Conservation (phyloP, 2,888 invertebrate genomes). For the Cephus rjabovi region DNA sequence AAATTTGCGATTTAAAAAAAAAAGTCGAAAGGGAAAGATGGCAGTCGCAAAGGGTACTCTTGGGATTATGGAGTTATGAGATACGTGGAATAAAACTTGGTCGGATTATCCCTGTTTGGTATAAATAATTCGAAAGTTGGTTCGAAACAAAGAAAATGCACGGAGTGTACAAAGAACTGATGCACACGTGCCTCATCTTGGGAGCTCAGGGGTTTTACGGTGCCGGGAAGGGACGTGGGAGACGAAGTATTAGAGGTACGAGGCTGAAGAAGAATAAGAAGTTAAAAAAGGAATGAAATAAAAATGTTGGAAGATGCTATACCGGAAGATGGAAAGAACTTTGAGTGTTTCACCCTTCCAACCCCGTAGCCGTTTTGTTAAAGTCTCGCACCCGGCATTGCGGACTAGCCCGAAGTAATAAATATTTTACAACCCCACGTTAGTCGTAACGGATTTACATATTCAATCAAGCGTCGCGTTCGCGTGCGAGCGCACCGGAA, state of each 20-base stretch:
- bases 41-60: constrained; percentile 1
- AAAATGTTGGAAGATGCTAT: constrained; percentile 22
- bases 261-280: background rate
- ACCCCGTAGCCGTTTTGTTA: background rate
- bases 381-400: constrained; percentile 16
- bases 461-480: constrained; percentile 16
- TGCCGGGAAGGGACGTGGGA: background rate
- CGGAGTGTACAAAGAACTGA: constrained; percentile 15
- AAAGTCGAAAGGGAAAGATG: constrained; percentile 11
- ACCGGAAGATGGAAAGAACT: background rate
- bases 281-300: constrained; percentile 11
- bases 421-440: constrained; percentile 37
- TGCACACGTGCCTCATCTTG: constrained; percentile 14
- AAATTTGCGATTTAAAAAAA: constrained; percentile 13
- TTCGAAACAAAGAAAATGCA: constrained; percentile 23
- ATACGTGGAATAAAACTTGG: background rate
- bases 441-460: constrained; percentile 5
- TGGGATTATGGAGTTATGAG: background rate
- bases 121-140: constrained; percentile 22
- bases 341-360: background rate
- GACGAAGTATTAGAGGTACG: background rate
- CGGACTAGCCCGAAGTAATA: constrained; percentile 32
- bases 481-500: constrained; percentile 13
- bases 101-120: background rate
- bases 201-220: constrained; percentile 10